phyloP scores from a whole-genome alignment of 2,888 invertebrate species.

The Yponomeuta sedellus region DNA sequence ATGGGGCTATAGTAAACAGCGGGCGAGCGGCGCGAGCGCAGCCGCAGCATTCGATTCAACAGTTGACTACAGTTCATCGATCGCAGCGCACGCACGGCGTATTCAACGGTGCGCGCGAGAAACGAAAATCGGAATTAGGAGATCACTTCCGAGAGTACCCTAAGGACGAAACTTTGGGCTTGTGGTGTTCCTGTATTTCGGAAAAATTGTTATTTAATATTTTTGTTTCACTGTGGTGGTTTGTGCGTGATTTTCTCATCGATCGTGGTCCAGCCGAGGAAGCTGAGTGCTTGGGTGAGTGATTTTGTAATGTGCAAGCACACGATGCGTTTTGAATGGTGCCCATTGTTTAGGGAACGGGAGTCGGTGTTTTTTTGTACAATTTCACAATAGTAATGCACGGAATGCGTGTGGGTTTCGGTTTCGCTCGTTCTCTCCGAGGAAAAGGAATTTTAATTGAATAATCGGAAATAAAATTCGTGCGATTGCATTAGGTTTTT shows the following conservation, averaged over 20 bases:
- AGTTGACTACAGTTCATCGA: constrained; percentile 50
- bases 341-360: constrained; percentile 33
- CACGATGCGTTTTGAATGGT: constrained; percentile 49
- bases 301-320: constrained; percentile 48
- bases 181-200: constrained; percentile 38
- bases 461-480: not conserved
- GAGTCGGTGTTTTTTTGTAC: constrained; percentile 40
- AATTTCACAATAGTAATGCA: constrained; percentile 1
- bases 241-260: constrained; percentile 15
- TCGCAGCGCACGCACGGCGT: constrained; percentile 49
- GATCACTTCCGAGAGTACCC: constrained; percentile 40
- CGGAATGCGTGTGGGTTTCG: not conserved
- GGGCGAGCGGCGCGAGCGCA: constrained; percentile 43
- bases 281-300: constrained; percentile 68
- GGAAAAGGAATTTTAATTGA: not conserved
- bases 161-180: constrained; percentile 51
- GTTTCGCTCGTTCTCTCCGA: not conserved
- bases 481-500: not conserved
- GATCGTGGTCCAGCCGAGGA: constrained; percentile 35
- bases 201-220: constrained; percentile 4
- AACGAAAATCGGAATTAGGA: constrained; percentile 45
- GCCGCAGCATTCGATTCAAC: constrained; percentile 32
- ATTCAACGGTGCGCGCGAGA: constrained; percentile 40
- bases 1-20: constrained; percentile 68
- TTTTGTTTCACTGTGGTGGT: constrained; percentile 29